These are phyloP conservation scores for Indicator maculatus DNA, from an alignment of 2,113 vertebrate genomes.

Conservation along the genomic window DNA sequence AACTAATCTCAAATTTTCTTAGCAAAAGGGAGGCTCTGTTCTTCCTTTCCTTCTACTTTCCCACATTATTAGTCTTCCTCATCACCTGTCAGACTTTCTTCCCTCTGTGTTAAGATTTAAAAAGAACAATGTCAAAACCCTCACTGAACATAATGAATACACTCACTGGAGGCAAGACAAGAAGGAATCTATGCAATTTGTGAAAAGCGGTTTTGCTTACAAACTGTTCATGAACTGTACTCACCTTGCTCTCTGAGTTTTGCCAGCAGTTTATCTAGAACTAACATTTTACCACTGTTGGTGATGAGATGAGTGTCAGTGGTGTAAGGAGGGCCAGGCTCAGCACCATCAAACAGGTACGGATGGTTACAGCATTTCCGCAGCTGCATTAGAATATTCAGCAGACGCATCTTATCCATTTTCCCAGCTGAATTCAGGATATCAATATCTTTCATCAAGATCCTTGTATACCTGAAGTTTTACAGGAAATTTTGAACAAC, in stretches of 20 bases:
- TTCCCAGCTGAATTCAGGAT: slow-evolving; percentile 90
- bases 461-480: slow-evolving; percentile 86
- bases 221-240: background rate
- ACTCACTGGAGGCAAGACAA: background rate
- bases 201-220: background rate
- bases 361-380: slow-evolving; percentile 91
- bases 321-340: slow-evolving; percentile 89
- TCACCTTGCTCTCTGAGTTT: slow-evolving; percentile 88
- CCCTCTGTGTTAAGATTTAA: background rate
- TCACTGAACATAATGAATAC: background rate
- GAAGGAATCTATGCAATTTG: background rate
- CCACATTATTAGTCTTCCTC: background rate
- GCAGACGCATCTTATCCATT: slow-evolving; percentile 90
- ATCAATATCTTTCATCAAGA: slow-evolving; percentile 93
- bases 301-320: slow-evolving; percentile 89
- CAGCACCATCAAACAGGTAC: slow-evolving; percentile 89
- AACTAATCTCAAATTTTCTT: background rate
- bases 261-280: slow-evolving; percentile 86
- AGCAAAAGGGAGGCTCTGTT: background rate
- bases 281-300: slow-evolving; percentile 91
- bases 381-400: slow-evolving; percentile 92
- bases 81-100: background rate
- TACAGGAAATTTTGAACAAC: slow-evolving; percentile 31
- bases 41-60: background rate
- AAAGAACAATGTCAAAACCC: background rate